Evolutionary conservation across 2,113 vertebrate species (phyloP), one percentile per base, ranked within the genome.

Genomic region (Trogon surrucura): DNA sequence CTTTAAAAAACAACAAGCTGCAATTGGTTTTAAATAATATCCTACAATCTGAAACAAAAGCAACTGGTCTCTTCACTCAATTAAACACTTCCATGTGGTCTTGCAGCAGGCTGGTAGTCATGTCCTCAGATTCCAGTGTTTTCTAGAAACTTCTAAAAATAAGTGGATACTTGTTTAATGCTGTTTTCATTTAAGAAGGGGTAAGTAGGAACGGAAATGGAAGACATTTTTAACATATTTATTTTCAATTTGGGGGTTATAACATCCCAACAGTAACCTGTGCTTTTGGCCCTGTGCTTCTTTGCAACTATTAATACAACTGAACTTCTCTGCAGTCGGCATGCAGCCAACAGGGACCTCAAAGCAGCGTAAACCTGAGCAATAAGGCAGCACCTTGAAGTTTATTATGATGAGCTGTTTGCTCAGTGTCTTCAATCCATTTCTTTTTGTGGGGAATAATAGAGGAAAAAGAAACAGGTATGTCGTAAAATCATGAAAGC

Each of bases 341-440:
- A 67, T 67, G 61, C 62, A 81, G 88, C 29, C 62, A 88, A 84
- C 11, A 79, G 72, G 51, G 88, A 93, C 77, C 53, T 38, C 47
- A 88, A 91, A 60, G 25, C 29, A 87, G 14, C 51, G 74, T 5
- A 79, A 62, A 78, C 26, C 30, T 6, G 3, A 74, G 38, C n/a
- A 79, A 87, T 61, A 94, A 91, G 14, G 21, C 47, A 85, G 47
- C 41, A 89, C 73, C 78, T 96, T 94, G 82, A 93, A 96, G 80
- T 85, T 88, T 83, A 74, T 18, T 70, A 77, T 27, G 19, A 84
- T 57, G 69, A 60, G n/a, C 23, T 1, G 1, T 83, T 93, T 86
- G 65, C 58, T 94, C 54, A 10, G 57, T 72, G 94, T 82, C 89
- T 97, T 95, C 79, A 95, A 92, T 89, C 86, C 92, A 97, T 82